Percentiles rank a stretch among this genome's conserved stretches.
Conservation (phyloP, 2,797 vertebrate genomes). For the Erithacus rubecula region DNA sequence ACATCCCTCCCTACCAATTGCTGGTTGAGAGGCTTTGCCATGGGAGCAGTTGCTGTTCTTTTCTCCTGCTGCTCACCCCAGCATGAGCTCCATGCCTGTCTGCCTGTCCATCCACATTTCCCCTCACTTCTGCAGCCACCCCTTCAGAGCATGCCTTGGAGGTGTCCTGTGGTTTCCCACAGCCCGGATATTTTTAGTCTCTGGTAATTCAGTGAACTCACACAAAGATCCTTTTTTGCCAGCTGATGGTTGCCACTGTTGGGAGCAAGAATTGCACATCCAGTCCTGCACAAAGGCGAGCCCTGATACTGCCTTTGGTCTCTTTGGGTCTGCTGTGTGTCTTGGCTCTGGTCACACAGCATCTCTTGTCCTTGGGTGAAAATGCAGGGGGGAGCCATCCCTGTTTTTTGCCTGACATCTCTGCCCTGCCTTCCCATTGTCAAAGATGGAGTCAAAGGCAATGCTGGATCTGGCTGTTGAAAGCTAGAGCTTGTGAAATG, state of each 20-base stretch:
- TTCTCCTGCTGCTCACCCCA: not conserved
- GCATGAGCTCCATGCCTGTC: not conserved
- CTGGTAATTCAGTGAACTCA: not conserved
- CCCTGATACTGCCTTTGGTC: not conserved
- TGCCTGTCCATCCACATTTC: not conserved
- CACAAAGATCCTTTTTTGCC: not conserved
- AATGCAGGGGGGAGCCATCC: not conserved
- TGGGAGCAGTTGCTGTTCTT: not conserved
- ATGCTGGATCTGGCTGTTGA: not conserved
- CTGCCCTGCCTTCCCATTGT: not conserved
- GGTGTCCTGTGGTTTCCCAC: not conserved
- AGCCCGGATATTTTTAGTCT: constrained; percentile 43
- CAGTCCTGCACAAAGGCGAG: not conserved
- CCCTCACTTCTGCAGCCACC: not conserved
- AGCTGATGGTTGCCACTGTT: not conserved
- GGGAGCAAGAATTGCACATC: not conserved
- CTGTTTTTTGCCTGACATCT: not conserved
- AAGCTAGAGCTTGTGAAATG: not conserved
- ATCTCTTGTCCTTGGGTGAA: fast-evolving
- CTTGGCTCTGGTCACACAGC: fast-evolving
- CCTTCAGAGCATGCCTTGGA: not conserved
- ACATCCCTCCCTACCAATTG: fast-evolving
- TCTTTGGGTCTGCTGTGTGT: fast-evolving
- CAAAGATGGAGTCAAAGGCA: not conserved
- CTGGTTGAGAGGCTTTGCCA: not conserved